Base-by-base conservation (phyloP, 2,888 invertebrate species). In the Oegoconia quadripuncta region DNA sequence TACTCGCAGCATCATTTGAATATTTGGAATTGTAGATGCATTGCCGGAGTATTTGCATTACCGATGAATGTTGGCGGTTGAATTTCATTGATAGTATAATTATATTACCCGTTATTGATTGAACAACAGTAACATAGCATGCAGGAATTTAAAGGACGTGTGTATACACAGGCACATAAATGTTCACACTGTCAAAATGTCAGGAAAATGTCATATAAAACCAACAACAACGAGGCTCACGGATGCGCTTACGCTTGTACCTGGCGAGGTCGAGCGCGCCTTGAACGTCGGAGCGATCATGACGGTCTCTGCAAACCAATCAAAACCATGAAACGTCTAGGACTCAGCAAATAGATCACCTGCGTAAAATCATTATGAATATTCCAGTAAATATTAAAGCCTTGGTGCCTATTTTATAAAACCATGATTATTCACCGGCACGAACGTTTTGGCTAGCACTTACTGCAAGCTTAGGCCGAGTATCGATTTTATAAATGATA, bases 271-370 rank as follows among this genome's bases (percentile, higher is more conserved):
- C 60, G 94, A 91, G 69, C 92, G 93, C 62, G 95, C 95, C 88
- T 94, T 95, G 89, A 95, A 95, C 74, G 92, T 93, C 57, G 95
- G 95, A 57, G 91, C 89, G 73, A 93, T 90, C 91, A 92, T 92
- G 82, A 90, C 89, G 77, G 90, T 88, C 78, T 91, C 92, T 92
- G 92, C 53, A 90, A 91, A 84, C 71, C 68, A 84, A 81, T 66
- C 70, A 74, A 52, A 69, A 49, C 42, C 44, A 64, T 71, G 33
- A 34, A 41, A 25, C n/a, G n/a, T n/a, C n/a, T n/a, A n/a, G 37
- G 25, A 34, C 14, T 11, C 20, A 13, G 8, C 4, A 3, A 31
- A 20, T 9, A 11, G 11, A 2, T 27, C 6, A 27, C 26, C 12
- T 27, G 6, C 26, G n/a, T n/a, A n/a, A n/a, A n/a, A n/a, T n/a